phyloP scores from a whole-genome alignment of 2,888 invertebrate species.

The Nemurella pictetii region DNA sequence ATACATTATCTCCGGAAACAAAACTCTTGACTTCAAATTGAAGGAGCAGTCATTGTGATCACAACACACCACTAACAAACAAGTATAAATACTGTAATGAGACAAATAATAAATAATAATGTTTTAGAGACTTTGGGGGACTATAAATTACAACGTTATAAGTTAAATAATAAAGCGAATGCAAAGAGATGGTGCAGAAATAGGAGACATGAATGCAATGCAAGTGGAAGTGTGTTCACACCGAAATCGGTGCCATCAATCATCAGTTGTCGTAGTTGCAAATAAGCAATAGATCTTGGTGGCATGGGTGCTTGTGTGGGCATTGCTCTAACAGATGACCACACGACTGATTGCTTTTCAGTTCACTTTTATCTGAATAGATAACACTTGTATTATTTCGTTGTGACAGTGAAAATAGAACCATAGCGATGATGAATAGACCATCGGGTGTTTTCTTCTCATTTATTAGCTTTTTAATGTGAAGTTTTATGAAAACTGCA shows the following conservation, averaged over 20 bases:
- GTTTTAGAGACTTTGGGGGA: conserved; percentile 37
- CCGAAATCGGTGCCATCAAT: not conserved
- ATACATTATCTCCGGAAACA: not conserved
- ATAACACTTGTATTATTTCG: conserved; percentile 42
- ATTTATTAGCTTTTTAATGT: not conserved
- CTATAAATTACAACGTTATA: conserved; percentile 22
- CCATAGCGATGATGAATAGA: conserved; percentile 42
- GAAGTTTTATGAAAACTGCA: no score
- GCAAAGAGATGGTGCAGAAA: conserved; percentile 16
- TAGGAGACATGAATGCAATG: not conserved
- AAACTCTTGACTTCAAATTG: conserved; percentile 21
- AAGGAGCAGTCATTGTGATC: conserved; percentile 40
- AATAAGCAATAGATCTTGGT: not conserved
- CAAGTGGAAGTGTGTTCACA: not conserved
- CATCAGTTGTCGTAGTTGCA: not conserved
- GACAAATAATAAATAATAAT: conserved; percentile 41
- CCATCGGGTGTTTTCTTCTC: conserved; percentile 6
- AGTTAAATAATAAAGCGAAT: conserved; percentile 22
- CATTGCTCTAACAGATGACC: not conserved
- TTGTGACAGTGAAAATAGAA: conserved; percentile 44
- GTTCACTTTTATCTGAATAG: conserved; percentile 28
- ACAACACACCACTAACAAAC: conserved; percentile 33
- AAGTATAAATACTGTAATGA: conserved; percentile 34
- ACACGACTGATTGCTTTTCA: not conserved
- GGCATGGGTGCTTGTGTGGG: not conserved